phyloP scores from a whole-genome alignment of 1,140 invertebrate genomes.

The Camponotus floridanus region DNA sequence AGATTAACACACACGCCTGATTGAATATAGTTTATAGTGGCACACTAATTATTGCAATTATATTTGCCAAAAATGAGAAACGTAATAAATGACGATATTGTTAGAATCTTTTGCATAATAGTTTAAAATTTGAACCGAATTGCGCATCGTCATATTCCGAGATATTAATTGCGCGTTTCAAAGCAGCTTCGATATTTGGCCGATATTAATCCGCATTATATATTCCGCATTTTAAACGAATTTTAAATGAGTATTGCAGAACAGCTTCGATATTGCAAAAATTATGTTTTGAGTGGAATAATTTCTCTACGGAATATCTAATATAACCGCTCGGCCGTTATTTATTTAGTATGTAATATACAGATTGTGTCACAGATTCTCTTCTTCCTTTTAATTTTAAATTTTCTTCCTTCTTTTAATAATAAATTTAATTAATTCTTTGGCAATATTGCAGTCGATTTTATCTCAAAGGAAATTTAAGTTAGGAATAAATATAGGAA shows the following conservation, averaged over 20 bases:
- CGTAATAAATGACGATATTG: slow-evolving; percentile 8
- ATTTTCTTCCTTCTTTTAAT: neutral
- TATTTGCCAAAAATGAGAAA: slow-evolving; percentile 21
- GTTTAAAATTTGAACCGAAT: slow-evolving; percentile 49
- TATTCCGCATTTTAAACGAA: slow-evolving; percentile 46
- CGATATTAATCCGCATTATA: slow-evolving; percentile 39
- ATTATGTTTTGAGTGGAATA: slow-evolving; percentile 50
- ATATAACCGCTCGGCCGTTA: slow-evolving; percentile 22
- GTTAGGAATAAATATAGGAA: neutral
- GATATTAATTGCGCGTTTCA: slow-evolving; percentile 52
- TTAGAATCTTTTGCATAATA: slow-evolving; percentile 24
- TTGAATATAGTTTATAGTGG: neutral
- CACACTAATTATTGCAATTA: neutral
- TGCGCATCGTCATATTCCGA: neutral
- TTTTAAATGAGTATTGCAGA: slow-evolving; percentile 48
- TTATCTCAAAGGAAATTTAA: slow-evolving; percentile 18
- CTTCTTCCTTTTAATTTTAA: neutral
- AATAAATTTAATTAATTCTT: slow-evolving; percentile 51
- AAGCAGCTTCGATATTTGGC: slow-evolving; percentile 37
- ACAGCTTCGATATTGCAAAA: slow-evolving; percentile 44
- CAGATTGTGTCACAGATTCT: neutral
- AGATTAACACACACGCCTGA: neutral
- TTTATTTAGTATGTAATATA: slow-evolving; percentile 22
- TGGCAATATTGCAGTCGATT: neutral
- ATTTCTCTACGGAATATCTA: slow-evolving; percentile 8